Conservation (phyloP, 2,797 vertebrate genomes). For the Xyrichtys novacula region DNA sequence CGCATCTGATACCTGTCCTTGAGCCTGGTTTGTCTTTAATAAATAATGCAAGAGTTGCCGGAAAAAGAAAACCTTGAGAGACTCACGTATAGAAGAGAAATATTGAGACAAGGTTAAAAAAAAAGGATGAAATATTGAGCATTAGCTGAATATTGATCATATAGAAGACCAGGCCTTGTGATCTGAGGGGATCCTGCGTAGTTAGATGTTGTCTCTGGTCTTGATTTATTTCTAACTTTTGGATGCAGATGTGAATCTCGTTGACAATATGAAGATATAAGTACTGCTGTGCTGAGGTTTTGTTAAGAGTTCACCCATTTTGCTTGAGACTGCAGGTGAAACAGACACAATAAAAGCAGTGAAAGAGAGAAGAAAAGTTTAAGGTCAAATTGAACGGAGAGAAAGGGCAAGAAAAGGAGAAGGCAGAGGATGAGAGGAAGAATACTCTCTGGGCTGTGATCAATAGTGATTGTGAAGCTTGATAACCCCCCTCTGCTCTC, state of each 20-base stretch:
- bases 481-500: conserved; percentile 42
- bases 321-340: not conserved
- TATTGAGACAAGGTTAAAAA: not conserved
- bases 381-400: not conserved
- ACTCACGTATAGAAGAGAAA: not conserved
- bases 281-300: not conserved
- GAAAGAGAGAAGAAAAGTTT: not conserved
- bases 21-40: not conserved
- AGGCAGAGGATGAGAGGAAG: not conserved
- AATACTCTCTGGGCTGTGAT: conserved; percentile 38
- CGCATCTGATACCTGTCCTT: not conserved
- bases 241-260: no score
- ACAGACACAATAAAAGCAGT: not conserved
- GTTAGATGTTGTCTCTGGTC: no score
- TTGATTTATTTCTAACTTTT: not conserved
- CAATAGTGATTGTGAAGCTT: conserved; percentile 55
- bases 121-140: not conserved
- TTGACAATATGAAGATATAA: no score
- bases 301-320: not conserved
- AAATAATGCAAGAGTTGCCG: conserved; percentile 9
- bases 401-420: not conserved
- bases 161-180: not conserved
- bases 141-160: not conserved
- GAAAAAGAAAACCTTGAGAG: not conserved
- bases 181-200: no score